These are phyloP conservation scores for Musca vetustissima DNA, from an alignment of 1,140 invertebrate genomes.

Conservation along the genomic window DNA sequence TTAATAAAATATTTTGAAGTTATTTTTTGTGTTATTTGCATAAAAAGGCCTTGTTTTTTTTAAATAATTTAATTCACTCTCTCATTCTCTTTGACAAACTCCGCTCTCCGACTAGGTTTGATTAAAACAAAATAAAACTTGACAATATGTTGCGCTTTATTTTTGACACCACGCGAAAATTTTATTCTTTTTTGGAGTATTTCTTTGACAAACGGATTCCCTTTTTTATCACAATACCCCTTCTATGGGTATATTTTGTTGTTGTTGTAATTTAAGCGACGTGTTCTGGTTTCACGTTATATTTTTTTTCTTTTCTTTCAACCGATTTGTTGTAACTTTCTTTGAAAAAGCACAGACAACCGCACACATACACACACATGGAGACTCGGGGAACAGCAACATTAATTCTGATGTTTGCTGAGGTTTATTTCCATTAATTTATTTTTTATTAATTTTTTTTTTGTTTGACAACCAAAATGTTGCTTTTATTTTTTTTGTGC, in stretches of 20 bases:
- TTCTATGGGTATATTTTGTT: too few relatives aligned
- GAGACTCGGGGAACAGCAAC: background rate
- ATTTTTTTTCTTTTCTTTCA: constrained; percentile 4
- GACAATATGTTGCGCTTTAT: too few relatives aligned
- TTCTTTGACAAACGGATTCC: too few relatives aligned
- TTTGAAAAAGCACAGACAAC: background rate
- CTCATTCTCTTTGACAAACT: background rate
- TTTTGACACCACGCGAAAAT: too few relatives aligned
- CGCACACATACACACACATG: background rate
- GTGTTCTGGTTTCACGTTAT: too few relatives aligned
- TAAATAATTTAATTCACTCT: background rate
- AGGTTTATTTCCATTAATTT: background rate
- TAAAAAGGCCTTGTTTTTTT: background rate
- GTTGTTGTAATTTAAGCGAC: too few relatives aligned
- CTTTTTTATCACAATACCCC: too few relatives aligned
- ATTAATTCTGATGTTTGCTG: background rate
- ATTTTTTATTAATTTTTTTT: background rate
- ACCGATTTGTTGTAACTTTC: background rate
- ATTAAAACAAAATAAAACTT: too few relatives aligned
- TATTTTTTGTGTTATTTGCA: background rate
- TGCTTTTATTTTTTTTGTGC: constrained; percentile 2
- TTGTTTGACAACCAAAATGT: background rate
- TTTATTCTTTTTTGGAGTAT: too few relatives aligned
- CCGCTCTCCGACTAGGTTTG: background rate
- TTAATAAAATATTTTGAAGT: background rate